Evolutionary conservation across 2,888 invertebrate species (phyloP).

Genomic region (Synergus japonicus): DNA sequence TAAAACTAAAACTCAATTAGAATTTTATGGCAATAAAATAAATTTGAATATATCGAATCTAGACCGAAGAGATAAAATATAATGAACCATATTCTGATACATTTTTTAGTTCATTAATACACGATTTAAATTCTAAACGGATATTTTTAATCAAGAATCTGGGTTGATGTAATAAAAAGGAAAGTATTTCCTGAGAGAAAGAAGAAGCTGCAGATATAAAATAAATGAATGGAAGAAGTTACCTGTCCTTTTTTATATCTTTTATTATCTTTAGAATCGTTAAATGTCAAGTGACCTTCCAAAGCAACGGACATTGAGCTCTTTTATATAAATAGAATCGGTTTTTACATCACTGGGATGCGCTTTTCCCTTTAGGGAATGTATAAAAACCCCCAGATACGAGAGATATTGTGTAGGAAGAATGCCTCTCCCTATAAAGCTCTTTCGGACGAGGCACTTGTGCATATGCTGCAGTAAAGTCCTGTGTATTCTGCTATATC

Average conservation of each 20-base stretch:
- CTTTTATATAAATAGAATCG: constrained; percentile 20
- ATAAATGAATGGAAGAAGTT: neutral
- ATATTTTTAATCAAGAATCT: neutral
- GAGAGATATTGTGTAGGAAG: constrained; percentile 20
- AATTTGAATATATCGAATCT: neutral
- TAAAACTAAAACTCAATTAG: neutral
- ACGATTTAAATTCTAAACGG: neutral
- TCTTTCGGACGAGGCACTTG: constrained; percentile 18
- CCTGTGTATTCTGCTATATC: constrained; percentile 26
- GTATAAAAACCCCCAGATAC: constrained; percentile 11
- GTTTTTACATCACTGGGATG: constrained; percentile 31
- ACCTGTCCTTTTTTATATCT: neutral
- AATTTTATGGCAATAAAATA: neutral
- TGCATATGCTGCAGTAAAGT: neutral
- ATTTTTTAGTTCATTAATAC: neutral
- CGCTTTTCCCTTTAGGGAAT: constrained; percentile 27
- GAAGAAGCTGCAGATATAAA: neutral
- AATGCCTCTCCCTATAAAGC: constrained; percentile 8
- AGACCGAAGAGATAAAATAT: neutral
- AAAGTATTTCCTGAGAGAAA: neutral
- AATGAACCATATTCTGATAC: neutral
- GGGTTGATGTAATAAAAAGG: neutral
- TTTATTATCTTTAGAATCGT: constrained; percentile 3
- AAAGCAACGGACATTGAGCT: neutral
- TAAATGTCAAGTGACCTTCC: neutral